Evolutionary conservation across 2,888 invertebrate species (phyloP), one percentile per base, ranked within the genome.

Genomic region (Patella depressa): DNA sequence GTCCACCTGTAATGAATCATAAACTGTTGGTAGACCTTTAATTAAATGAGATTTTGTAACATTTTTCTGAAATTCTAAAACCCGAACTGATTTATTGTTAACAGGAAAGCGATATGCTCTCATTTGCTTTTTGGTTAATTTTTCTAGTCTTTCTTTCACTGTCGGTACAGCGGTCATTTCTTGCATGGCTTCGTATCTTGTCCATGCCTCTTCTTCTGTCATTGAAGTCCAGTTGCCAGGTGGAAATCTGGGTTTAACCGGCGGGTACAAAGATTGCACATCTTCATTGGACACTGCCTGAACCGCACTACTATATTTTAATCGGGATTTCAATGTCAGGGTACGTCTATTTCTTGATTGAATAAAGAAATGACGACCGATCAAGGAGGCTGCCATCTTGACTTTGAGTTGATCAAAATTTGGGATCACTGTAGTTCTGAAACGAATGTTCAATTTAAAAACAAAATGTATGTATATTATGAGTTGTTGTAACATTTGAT

Each of bases 41-140:
- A 94, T 93, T 53, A 96, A 92, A 88, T 95, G 94, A 4, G 96
- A 97, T 90, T 95, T 94, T 7, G 97, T 97, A 76, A 95, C 93
- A 89, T 95, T 94, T 87, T 96, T 95, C 57, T 94, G 93, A 76
- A 95, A 92, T 0, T 94, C 93, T 89, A 96, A 91, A 72, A 94
- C 77, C 55, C 72, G 73, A 71, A 87, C 81, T 54, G 78, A 53
- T 45, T 24, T 53, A 77, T 82, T 24, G 45, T 55, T 7, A 74
- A 77, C 53, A 34, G 72, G 72, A 78, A 54, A 12, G 19, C 59
- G 53, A 78, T 54, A 11, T 71, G 72, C 5, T 24, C 57, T 74
- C 75, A 19, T 77, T 74, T 53, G 75, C 54, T 14, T 76, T 55
- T 73, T 53, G 53, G 73, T 83, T 7, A 88, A 69, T n/a, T 76